Evolutionary conservation across 2,113 vertebrate genomes (phyloP).

Genomic region (Zosterops borbonicus): DNA sequence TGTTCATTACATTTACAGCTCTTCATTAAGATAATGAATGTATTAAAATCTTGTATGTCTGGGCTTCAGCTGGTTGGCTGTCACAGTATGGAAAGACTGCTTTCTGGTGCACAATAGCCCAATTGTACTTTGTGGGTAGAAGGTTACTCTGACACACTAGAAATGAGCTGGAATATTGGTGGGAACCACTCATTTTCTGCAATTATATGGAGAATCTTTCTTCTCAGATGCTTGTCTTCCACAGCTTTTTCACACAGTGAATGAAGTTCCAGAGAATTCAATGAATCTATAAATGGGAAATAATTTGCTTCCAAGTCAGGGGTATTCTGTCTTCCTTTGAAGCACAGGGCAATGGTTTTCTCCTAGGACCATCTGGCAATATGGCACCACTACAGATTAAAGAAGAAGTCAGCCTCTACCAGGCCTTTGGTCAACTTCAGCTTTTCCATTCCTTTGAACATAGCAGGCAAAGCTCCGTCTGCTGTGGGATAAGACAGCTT

Average conservation of each 20-base stretch:
- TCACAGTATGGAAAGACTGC: neutral
- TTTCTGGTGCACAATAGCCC: neutral
- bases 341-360: neutral
- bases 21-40: conserved; percentile 1
- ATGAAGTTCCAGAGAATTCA: neutral
- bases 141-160: neutral
- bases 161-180: neutral
- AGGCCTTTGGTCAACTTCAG: neutral
- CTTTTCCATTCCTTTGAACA: neutral
- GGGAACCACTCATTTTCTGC: neutral
- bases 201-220: neutral
- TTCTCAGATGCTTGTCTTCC: neutral
- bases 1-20: neutral
- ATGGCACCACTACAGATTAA: neutral
- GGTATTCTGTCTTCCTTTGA: neutral
- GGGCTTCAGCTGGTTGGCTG: neutral
- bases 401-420: neutral
- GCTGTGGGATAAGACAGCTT: neutral
- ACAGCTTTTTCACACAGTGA: neutral
- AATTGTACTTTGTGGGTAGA: neutral
- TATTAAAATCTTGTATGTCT: conserved; percentile 9
- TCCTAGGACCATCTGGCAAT: neutral
- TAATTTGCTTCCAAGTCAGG: neutral
- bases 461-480: neutral
- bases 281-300: neutral